Base-by-base conservation (phyloP, 2,797 vertebrate genomes). In the Platyrinchus mystaceus region DNA sequence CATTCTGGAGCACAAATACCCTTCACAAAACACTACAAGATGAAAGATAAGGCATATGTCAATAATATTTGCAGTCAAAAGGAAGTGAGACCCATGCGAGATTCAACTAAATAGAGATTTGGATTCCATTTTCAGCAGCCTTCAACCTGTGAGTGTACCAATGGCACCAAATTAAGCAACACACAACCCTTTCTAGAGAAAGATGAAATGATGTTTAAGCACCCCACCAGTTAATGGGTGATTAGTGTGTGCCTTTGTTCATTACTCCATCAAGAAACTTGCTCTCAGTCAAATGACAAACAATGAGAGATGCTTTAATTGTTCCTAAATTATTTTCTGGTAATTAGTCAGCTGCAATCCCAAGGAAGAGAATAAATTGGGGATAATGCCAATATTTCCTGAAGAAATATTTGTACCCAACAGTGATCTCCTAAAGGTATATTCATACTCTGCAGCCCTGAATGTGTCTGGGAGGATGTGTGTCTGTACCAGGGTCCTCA, bases 231-330 rank as follows among this genome's bases (percentile, higher is more conserved):
- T 95, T 96, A 94, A 90, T 79, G 50, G 59, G 70, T 84, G 69
- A 90, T 95, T 90, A 94, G 60, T 8, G 5, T 43, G 11, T 8
- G 53, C 75, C 43, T 87, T 95, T 87, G 52, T 93, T 94, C 93
- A 34, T 92, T 95, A 80, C 21, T 87, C 59, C 30, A 19, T 94
- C 85, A 84, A 92, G 77, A 68, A 89, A 67, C 79, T 66, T 87
- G 67, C 55, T 96, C 84, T 90, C 80, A 87, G 74, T 90, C 89
- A 82, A 94, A 82, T 62, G 68, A 83, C 27, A 88, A 85, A 74
- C 81, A 41, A 6, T 87, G 67, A 94, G 88, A 74, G 82, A 94
- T 63, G 37, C 60, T 92, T 93, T 94, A 94, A 90, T 90, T 94
- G 71, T 90, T 91, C 59, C 76, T 74, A 73, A 88, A 88, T 94